These are phyloP conservation scores for Leptopilina boulardi DNA, from an alignment of 1,140 invertebrate genomes.

Conservation along the genomic window DNA sequence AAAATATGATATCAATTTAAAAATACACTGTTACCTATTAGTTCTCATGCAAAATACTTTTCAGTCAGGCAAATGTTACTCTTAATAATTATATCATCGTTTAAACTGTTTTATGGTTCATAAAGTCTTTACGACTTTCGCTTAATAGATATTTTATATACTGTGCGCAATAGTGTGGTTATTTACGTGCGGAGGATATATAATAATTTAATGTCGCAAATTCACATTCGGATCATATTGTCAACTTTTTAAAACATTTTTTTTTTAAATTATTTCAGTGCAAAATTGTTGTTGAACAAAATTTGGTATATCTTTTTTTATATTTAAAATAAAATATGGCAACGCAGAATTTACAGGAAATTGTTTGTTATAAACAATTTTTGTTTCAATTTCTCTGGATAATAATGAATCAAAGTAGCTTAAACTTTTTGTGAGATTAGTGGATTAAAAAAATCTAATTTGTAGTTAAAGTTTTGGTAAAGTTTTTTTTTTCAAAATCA, in stretches of 20 bases:
- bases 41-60: not conserved
- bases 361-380: too few species aligned
- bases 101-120: conserved; percentile 12
- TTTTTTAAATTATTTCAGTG: not conserved
- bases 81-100: conserved; percentile 3
- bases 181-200: not conserved
- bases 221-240: not conserved
- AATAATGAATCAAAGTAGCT: too few species aligned
- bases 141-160: conserved; percentile 17
- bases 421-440: too few species aligned
- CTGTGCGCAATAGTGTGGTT: conserved; percentile 9
- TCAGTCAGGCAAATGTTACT: not conserved
- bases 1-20: not conserved
- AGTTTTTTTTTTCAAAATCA: too few species aligned
- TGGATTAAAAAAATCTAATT: too few species aligned
- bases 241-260: not conserved
- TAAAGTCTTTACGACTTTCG: not conserved
- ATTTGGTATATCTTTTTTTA: too few species aligned
- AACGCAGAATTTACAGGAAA: too few species aligned
- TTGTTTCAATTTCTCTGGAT: too few species aligned
- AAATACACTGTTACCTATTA: not conserved
- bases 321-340: too few species aligned
- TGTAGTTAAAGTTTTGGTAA: too few species aligned
- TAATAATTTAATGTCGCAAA: not conserved
- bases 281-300: too few species aligned